Base-by-base conservation (phyloP, 2,113 vertebrate genomes). In the Capreolus pygargus region DNA sequence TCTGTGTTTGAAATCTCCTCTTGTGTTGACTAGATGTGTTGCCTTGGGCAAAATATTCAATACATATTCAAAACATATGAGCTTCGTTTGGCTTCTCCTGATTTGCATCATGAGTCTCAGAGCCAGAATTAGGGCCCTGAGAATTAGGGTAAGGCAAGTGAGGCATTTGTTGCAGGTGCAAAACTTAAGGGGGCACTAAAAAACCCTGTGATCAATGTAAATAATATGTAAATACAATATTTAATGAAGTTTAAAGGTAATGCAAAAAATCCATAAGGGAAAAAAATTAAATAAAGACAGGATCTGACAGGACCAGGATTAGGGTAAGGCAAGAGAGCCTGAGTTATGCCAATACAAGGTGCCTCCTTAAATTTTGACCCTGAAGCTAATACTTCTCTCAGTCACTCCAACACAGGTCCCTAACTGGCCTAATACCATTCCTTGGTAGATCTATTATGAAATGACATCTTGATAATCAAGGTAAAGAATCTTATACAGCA, bases 1-100 rank as follows among this genome's bases (percentile, higher is more conserved):
- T 82, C 78, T 91, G n/a, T 88, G 39, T 95, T 67, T 97, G 47
- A 95, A 94, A 70, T 88, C 45, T 90, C 57, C 27, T 95, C 57
- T 67, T 70, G 13, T 19, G 14, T 86, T 52, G 47, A 89, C 61
- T 58, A 27, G 86, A 78, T 15, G 13, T 55, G 33, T 36, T 39
- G 45, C 54, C 47, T 78, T 91, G 58, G 64, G 45, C 50, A 86
- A 76, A 94, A 83, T 33, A 76, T 43, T 43, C 39, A 76, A 43
- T 27, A 30, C 45, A 39, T 39, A 39, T 39, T 39, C 39, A 39
- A 93, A 45, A 67, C 39, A 30, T 39, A 27, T 55, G 54, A 86
- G 39, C 28, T 74, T 93, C 67, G 2, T 54, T 55, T 39, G 23
- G n/a, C 81, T 55, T 89, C 91, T 91, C 25, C 81, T 57, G 21